phyloP scores from a whole-genome alignment of 2,888 invertebrate species.

The Brachycybe producta region DNA sequence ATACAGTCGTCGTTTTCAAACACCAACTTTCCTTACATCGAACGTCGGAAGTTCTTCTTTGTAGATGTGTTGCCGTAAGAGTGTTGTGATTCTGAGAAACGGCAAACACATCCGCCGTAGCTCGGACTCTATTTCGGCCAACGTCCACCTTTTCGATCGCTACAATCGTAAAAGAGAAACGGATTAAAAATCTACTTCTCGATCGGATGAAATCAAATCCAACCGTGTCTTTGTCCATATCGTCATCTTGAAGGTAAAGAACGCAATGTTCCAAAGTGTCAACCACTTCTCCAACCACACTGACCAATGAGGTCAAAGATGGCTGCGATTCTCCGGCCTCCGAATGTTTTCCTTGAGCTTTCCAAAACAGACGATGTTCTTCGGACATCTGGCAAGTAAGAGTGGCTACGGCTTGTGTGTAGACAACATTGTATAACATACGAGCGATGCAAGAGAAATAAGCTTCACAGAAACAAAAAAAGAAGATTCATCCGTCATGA shows the following conservation, averaged over 20 bases:
- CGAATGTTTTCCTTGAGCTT: constrained; percentile 24
- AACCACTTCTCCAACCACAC: constrained; percentile 34
- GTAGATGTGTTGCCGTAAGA: constrained; percentile 61
- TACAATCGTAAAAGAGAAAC: background rate
- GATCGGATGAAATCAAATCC: background rate
- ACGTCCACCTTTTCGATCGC: constrained; percentile 13
- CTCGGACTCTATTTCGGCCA: constrained; percentile 37
- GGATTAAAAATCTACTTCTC: background rate
- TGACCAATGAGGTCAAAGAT: constrained; percentile 19
- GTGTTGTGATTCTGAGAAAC: constrained; percentile 66
- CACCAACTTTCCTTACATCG: no score
- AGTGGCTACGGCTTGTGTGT: constrained; percentile 76
- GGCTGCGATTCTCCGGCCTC: constrained; percentile 3
- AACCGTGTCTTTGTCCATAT: constrained; percentile 26
- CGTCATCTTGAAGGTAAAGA: constrained; percentile 48
- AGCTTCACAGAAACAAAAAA: constrained; percentile 48
- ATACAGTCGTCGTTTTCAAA: no score
- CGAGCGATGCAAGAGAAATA: constrained; percentile 79
- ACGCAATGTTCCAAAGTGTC: constrained; percentile 43
- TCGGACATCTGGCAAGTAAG: constrained; percentile 38
- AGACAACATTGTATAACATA: constrained; percentile 73
- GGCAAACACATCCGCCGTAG: constrained; percentile 69
- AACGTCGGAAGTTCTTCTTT: constrained; percentile 44
- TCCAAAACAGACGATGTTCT: constrained; percentile 32
- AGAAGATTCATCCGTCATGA: constrained; percentile 11